Conservation (phyloP, 2,113 vertebrate species). For the Meriones unguiculatus region DNA sequence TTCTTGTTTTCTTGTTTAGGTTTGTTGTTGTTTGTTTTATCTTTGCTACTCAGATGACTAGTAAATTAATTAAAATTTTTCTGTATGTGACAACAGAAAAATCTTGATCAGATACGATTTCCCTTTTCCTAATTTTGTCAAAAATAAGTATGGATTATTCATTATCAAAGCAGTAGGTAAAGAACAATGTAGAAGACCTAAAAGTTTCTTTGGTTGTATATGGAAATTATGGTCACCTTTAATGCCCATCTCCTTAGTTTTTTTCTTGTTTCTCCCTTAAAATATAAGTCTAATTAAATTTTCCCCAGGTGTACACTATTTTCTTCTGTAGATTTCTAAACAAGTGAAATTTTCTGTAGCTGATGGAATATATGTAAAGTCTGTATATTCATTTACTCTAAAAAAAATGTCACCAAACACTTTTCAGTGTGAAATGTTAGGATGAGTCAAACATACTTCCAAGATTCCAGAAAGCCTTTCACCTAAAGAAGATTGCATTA, state of each 20-base stretch:
- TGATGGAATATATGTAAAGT: conserved; percentile 41
- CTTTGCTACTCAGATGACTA: conserved; percentile 38
- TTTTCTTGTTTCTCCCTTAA: background rate
- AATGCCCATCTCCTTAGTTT: background rate
- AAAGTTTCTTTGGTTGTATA: background rate
- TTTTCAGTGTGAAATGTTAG: background rate
- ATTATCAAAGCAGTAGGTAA: background rate
- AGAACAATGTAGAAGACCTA: background rate
- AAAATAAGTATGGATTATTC: background rate
- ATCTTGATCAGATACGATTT: background rate
- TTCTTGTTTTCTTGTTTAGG: background rate
- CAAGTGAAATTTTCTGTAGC: background rate
- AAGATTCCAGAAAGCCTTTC: background rate
- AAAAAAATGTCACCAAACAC: background rate
- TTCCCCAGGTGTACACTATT: background rate
- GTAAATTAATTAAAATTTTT: background rate
- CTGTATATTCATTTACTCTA: background rate
- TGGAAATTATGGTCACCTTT: background rate
- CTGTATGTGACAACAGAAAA: background rate
- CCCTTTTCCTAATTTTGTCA: background rate
- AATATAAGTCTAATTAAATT: conserved; percentile 1
- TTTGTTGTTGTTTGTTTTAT: background rate
- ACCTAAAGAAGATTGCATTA: background rate
- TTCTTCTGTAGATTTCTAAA: background rate
- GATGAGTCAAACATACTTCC: background rate